phyloP scores from a whole-genome alignment of 2,797 vertebrate species.

The Eurystomus glaucurus region DNA sequence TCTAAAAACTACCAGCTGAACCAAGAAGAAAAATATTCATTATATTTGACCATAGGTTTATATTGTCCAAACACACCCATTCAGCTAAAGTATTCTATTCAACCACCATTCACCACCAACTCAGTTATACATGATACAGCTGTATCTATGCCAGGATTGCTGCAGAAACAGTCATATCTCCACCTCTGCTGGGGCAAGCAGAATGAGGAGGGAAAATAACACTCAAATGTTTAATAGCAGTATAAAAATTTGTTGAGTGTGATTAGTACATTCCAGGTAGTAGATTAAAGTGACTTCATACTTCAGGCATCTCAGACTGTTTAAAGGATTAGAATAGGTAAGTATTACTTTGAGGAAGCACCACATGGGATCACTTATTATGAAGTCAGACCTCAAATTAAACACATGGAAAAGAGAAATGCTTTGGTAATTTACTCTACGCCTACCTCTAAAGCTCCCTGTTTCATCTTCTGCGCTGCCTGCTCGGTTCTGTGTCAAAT shows the following conservation, averaged over 20 bases:
- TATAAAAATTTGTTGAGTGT: slow-evolving; percentile 20
- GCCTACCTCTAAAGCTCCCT: slow-evolving; percentile 56
- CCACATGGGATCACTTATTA: slow-evolving; percentile 70
- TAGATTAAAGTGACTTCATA: slow-evolving; percentile 23
- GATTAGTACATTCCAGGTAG: slow-evolving; percentile 40
- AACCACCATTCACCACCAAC: not conserved
- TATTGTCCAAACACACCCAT: not conserved
- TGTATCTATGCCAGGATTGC: not conserved
- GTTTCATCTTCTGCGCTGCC: slow-evolving; percentile 53
- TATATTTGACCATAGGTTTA: not conserved
- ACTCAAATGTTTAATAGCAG: not conserved
- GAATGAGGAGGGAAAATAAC: not conserved
- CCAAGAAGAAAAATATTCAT: not conserved
- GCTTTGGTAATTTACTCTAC: slow-evolving; percentile 68
- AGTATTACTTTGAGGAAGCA: slow-evolving; percentile 28
- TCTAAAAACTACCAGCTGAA: not conserved
- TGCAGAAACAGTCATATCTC: not conserved
- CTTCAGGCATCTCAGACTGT: not conserved
- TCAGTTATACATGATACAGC: fast-evolving
- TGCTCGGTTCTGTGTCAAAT: slow-evolving; percentile 1
- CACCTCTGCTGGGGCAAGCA: fast-evolving
- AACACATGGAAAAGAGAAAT: slow-evolving; percentile 67
- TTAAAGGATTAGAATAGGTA: slow-evolving; percentile 52
- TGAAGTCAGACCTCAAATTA: slow-evolving; percentile 64
- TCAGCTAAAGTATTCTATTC: not conserved